phyloP scores from a whole-genome alignment of 2,113 vertebrate species.

The Pomatorhinus ruficollis region DNA sequence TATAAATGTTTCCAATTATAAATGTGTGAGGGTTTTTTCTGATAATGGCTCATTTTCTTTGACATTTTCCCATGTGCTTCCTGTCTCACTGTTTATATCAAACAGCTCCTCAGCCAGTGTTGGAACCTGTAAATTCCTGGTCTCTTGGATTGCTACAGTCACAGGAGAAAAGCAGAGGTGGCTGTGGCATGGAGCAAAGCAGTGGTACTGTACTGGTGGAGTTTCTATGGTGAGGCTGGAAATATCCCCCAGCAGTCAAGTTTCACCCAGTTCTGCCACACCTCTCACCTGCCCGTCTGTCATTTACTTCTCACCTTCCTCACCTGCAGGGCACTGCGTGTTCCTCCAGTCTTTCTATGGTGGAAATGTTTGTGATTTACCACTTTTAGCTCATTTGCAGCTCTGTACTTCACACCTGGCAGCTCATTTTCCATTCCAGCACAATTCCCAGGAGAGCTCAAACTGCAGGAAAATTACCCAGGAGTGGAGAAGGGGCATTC shows the following conservation, averaged over 20 bases:
- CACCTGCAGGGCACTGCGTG: background rate
- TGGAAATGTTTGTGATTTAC: background rate
- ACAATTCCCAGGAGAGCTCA: background rate
- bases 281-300: background rate
- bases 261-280: background rate
- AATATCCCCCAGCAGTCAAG: background rate
- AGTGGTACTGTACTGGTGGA: background rate
- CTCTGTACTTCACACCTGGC: background rate
- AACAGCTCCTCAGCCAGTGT: background rate
- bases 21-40: background rate
- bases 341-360: background rate
- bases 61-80: background rate
- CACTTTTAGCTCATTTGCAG: background rate
- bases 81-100: conserved; percentile 20
- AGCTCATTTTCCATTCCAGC: background rate
- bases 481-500: background rate
- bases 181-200: background rate
- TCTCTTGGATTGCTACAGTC: background rate
- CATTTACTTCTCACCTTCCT: background rate
- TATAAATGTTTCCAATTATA: background rate
- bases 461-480: background rate
- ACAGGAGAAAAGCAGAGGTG: background rate
- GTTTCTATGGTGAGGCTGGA: background rate
- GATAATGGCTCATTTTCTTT: conserved; percentile 10
- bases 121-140: background rate